A percentile compares a stretch with the other conserved stretches of the same genome.
phyloP scores from a whole-genome alignment of 2,888 invertebrate genomes.

The Pachydiplax longipennis region DNA sequence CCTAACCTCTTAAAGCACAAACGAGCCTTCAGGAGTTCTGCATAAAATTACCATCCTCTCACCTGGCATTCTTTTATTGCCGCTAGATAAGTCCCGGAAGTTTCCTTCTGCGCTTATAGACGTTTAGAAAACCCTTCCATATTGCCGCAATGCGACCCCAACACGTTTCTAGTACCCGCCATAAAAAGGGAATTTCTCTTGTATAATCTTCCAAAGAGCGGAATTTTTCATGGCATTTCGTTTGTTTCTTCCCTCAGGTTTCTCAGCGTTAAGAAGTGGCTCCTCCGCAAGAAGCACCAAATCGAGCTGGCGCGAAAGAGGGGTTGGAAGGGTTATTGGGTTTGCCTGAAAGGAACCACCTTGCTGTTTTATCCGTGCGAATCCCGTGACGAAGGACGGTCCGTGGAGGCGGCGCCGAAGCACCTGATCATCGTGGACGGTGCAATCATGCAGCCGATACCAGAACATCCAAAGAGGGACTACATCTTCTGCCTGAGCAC shows the following conservation, averaged over 20 bases:
- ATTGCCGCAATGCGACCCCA: neutral
- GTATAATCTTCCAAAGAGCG: no score
- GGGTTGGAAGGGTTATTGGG: constrained; percentile 99
- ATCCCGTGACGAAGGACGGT: constrained; percentile 81
- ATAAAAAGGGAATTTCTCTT: no score
- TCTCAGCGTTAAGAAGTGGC: constrained; percentile 97
- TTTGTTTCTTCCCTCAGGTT: constrained; percentile 72
- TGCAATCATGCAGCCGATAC: constrained; percentile 97
- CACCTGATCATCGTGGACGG: constrained; percentile 96
- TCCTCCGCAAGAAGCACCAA: constrained; percentile 94
- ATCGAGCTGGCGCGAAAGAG: constrained; percentile 94
- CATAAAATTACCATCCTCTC: no score
- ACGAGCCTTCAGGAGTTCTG: no score
- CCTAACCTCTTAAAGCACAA: no score
- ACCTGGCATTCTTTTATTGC: no score
- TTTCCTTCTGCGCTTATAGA: no score
- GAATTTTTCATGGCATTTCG: neutral
- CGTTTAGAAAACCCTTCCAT: neutral
- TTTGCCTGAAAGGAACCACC: constrained; percentile 95
- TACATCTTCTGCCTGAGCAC: constrained; percentile 98
- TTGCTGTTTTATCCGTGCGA: constrained; percentile 95
- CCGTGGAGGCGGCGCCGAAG: constrained; percentile 92
- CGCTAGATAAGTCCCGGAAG: no score
- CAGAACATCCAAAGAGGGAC: constrained; percentile 98
- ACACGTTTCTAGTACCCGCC: no score